Evolutionary conservation across 2,888 invertebrate species (phyloP).

Genomic region (Alloscopus bannaensis): DNA sequence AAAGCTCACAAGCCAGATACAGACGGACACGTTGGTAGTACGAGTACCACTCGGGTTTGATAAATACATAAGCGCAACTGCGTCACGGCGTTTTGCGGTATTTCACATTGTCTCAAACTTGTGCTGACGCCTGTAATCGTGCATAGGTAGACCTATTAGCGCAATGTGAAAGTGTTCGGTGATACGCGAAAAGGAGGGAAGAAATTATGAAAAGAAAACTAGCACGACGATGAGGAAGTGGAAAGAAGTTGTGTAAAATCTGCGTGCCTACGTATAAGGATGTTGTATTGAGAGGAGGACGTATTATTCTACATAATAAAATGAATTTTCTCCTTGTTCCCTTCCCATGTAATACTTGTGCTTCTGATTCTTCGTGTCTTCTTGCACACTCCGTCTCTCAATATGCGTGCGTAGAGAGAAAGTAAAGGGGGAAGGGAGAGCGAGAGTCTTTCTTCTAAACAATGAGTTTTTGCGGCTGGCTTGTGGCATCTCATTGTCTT

Average conservation of each 20-base stretch:
- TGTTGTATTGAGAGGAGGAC: not conserved
- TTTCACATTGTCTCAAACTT: no score
- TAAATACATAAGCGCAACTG: no score
- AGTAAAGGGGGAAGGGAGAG: slow-evolving; percentile 9
- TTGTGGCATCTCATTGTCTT: slow-evolving; percentile 65
- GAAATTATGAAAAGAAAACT: no score
- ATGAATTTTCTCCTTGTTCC: slow-evolving; percentile 45
- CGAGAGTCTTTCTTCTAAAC: slow-evolving; percentile 38
- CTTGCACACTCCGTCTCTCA: slow-evolving; percentile 6
- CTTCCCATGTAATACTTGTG: slow-evolving; percentile 16
- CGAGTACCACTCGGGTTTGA: no score
- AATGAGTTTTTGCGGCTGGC: slow-evolving; percentile 65
- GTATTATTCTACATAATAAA: slow-evolving; percentile 52
- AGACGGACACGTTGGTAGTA: no score
- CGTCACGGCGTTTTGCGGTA: no score
- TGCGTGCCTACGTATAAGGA: slow-evolving; percentile 5
- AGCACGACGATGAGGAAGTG: slow-evolving; percentile 11
- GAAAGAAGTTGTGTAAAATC: slow-evolving; percentile 40
- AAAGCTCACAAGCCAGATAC: no score
- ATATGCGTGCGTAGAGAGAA: not conserved
- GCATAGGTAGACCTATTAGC: no score
- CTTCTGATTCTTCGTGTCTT: not conserved
- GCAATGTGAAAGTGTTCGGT: no score
- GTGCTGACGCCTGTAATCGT: no score
- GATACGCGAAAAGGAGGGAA: no score